Percentiles rank a stretch among this genome's conserved stretches.
These are phyloP conservation scores for Autographa pulchrina DNA, from an alignment of 2,888 invertebrate genomes.

Conservation along the genomic window DNA sequence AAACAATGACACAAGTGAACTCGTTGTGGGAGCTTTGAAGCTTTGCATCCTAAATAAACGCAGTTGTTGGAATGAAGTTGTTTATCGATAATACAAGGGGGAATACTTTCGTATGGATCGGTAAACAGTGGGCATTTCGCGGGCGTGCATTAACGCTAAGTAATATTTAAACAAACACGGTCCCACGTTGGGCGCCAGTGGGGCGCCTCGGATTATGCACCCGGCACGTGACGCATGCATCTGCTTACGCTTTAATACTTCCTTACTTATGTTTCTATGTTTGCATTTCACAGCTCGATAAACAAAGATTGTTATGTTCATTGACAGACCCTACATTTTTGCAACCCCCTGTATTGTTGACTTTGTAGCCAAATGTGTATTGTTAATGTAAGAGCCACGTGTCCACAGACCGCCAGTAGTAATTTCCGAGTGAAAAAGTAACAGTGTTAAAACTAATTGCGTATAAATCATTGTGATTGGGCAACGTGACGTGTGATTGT, in stretches of 20 bases:
- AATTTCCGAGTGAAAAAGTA: conserved; percentile 57
- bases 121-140: conserved; percentile 67
- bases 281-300: conserved; percentile 73
- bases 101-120: conserved; percentile 56
- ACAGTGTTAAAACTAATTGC: conserved; percentile 67
- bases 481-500: conserved; percentile 43
- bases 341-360: conserved; percentile 16
- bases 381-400: conserved; percentile 57
- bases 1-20: conserved; percentile 67
- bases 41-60: conserved; percentile 68
- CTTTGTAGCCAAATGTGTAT: conserved; percentile 23
- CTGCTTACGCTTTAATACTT: conserved; percentile 64
- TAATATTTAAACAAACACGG: conserved; percentile 65
- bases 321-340: conserved; percentile 34
- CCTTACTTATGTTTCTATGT: conserved; percentile 67
- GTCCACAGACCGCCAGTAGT: conserved; percentile 45
- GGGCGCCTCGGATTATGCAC: conserved; percentile 56
- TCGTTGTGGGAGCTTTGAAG: conserved; percentile 49
- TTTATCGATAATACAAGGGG: conserved; percentile 62
- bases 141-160: conserved; percentile 63
- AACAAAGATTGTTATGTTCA: conserved; percentile 57
- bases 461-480: conserved; percentile 68
- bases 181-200: conserved; percentile 65
- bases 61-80: conserved; percentile 58
- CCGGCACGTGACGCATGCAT: conserved; percentile 60